Conservation (phyloP, 2,888 invertebrate species). For the Tiliacea aurago region DNA sequence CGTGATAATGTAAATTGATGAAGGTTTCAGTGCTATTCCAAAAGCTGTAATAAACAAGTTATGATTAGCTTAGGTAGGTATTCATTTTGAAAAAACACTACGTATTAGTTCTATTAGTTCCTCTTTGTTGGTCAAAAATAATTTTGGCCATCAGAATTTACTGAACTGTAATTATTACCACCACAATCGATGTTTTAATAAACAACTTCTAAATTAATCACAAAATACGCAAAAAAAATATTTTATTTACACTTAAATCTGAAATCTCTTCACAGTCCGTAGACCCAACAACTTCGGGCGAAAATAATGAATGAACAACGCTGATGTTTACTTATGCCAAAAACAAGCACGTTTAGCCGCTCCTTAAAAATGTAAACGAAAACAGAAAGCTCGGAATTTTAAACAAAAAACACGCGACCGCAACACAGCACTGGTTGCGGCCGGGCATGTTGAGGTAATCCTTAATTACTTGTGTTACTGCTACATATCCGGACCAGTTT, state of each 20-base stretch:
- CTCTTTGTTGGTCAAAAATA: no score
- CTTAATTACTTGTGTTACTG: constrained; percentile 57
- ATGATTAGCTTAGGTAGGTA: no score
- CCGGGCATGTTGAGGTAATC: constrained; percentile 46
- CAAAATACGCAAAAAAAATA: constrained; percentile 5
- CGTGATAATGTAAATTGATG: no score
- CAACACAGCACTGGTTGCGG: constrained; percentile 43
- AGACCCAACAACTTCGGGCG: constrained; percentile 24
- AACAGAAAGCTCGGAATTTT: constrained; percentile 44
- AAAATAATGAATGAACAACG: constrained; percentile 40
- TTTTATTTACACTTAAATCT: constrained; percentile 42
- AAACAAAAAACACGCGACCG: constrained; percentile 47
- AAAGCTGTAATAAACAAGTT: no score
- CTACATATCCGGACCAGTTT: constrained; percentile 41
- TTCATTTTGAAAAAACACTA: no score
- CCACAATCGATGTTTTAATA: not conserved
- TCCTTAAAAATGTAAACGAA: constrained; percentile 62
- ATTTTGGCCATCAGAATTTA: not conserved
- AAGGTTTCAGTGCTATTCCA: no score
- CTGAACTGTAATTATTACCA: not conserved
- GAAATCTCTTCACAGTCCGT: constrained; percentile 21
- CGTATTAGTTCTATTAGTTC: no score
- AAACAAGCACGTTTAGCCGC: constrained; percentile 49
- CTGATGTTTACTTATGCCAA: constrained; percentile 52
- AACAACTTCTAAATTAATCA: constrained; percentile 12